Evolutionary conservation across 2,797 vertebrate genomes (phyloP), one percentile per base, ranked within the genome.

Genomic region (Columba guinea): DNA sequence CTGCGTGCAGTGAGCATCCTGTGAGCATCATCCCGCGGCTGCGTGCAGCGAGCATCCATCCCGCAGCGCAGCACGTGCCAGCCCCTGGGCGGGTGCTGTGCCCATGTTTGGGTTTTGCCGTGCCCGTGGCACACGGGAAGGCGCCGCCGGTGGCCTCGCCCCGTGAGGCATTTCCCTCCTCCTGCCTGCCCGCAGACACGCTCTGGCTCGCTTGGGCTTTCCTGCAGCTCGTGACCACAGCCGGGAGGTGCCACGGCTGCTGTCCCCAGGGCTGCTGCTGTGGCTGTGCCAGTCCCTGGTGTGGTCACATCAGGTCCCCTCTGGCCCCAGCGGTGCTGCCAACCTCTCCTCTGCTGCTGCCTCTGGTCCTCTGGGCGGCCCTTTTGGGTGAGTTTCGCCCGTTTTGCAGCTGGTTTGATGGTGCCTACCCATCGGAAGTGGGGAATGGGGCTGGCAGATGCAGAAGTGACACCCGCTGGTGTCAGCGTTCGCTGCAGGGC

Each of bases 51-150:
- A 52, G 75, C 56, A 35, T 35, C 56, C n/a, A 20, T 10, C 44
- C 41, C 12, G 0, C 2, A 5, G n/a, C 16, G 4, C 7, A 19
- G 24, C 1, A 1, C 9, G 46, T 7, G 10, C 52, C 4, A 0
- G 51, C 28, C 7, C 39, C 52, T 7, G 81, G 27, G 58, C 6
- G 5, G 70, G n/a, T 5, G 10, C 67, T 20, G 44, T 81, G 70
- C 41, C 32, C 3, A 1, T 9, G 32, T 46, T 34, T 49, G 75
- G 48, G 53, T 60, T 67, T 46, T 65, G 63, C 82, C 1, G 1
- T 70, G 70, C 51, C 41, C 0, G 0, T 1, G 5, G 65, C 37
- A 34, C 9, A 1, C 35, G 73, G 69, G 70, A 56, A 70, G 18
- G n/a, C 1, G 41, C n/a, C 2, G 0, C 22, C 9, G 10, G 30